These are phyloP conservation scores for Thymelicus lineola DNA, from an alignment of 2,888 invertebrate species.

Conservation along the genomic window DNA sequence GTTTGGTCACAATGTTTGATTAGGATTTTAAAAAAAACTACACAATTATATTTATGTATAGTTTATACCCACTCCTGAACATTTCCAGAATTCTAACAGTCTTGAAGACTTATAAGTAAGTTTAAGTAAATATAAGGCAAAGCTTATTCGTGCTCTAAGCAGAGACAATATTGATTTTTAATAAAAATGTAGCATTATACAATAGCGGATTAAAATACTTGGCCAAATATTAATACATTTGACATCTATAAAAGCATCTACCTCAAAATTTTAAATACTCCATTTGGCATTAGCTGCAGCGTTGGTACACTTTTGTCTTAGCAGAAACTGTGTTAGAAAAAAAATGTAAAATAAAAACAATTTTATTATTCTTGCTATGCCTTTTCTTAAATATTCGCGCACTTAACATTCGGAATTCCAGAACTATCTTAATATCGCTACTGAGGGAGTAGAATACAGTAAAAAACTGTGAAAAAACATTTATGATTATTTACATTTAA, in stretches of 20 bases:
- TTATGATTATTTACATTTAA: neutral
- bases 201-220: conserved; percentile 28
- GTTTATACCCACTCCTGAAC: conserved; percentile 30
- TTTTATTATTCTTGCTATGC: neutral
- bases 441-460: neutral
- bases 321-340: neutral
- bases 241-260: conserved; percentile 43
- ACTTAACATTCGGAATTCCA: neutral
- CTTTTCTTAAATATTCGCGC: neutral
- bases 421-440: neutral
- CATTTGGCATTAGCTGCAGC: conserved; percentile 13
- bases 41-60: conserved; percentile 27
- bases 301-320: neutral
- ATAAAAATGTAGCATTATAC: conserved; percentile 27
- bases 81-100: conserved; percentile 36
- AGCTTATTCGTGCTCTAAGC: conserved; percentile 38
- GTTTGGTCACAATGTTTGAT: conserved; percentile 29
- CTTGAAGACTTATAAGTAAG: conserved; percentile 36
- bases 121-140: conserved; percentile 36
- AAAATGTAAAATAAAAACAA: neutral
- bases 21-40: conserved; percentile 18
- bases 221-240: conserved; percentile 39
- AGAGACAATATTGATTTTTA: conserved; percentile 38
- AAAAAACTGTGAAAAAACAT: too few species aligned
- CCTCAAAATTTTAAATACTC: conserved; percentile 51